A percentile compares a stretch with the other conserved stretches of the same genome.
These are phyloP conservation scores for Ceraclea dissimilis DNA, from an alignment of 2,888 invertebrate genomes.

Conservation along the genomic window DNA sequence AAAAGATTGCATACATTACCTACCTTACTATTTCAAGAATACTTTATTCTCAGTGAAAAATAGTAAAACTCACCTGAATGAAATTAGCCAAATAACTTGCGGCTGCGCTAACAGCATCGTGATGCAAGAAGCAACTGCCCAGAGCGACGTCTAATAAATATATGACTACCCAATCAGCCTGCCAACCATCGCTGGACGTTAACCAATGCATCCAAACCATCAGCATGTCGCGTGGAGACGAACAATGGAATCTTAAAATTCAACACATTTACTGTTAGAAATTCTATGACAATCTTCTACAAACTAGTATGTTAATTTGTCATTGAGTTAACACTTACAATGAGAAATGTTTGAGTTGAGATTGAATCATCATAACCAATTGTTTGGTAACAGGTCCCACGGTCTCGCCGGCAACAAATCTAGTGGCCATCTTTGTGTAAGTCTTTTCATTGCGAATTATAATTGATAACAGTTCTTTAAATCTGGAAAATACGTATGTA, in stretches of 20 bases:
- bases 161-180: constrained; percentile 20
- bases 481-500: constrained; percentile 18
- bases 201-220: constrained; percentile 33
- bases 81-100: constrained; percentile 16
- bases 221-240: constrained; percentile 28
- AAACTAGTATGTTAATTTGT: too few species aligned
- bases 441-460: constrained; percentile 22
- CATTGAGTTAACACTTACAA: constrained; percentile 14
- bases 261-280: neutral
- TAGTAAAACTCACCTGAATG: constrained; percentile 18
- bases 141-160: constrained; percentile 21
- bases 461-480: constrained; percentile 21
- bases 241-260: constrained; percentile 7
- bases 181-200: constrained; percentile 28
- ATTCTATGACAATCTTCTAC: too few species aligned
- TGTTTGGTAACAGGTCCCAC: constrained; percentile 19
- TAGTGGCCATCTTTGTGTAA: constrained; percentile 23
- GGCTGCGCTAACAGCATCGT: constrained; percentile 19
- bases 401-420: constrained; percentile 20
- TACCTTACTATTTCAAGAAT: neutral
- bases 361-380: constrained; percentile 20
- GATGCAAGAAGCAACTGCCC: constrained; percentile 18
- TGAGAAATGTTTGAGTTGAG: constrained; percentile 20
- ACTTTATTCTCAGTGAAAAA: too few species aligned
- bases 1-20: neutral